These are phyloP conservation scores for Chondrosia reniformis DNA, from an alignment of 37 sponge, comb jelly and placozoan genomes.

Conservation along the genomic window DNA sequence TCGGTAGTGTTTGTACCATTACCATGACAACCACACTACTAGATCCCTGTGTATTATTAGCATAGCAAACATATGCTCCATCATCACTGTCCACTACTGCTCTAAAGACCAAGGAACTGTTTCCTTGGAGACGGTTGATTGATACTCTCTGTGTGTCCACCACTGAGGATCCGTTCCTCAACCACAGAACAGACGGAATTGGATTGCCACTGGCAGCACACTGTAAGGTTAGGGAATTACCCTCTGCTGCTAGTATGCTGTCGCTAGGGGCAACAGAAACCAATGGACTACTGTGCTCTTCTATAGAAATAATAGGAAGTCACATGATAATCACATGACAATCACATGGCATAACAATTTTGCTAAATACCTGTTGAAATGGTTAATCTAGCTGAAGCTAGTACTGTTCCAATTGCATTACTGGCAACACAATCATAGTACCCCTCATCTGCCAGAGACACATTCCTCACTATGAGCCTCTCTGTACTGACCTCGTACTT, in stretches of 20 bases:
- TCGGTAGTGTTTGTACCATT: slow-evolving; percentile 30
- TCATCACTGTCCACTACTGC: slow-evolving; percentile 18
- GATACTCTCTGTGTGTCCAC: background rate
- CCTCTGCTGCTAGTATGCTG: background rate
- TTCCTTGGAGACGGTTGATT: background rate
- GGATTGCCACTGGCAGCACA: slow-evolving; percentile 4
- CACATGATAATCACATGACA: no score
- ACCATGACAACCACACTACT: slow-evolving; percentile 7
- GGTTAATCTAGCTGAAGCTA: slow-evolving; percentile 31
- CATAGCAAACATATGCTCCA: slow-evolving; percentile 53
- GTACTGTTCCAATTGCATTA: slow-evolving; percentile 42
- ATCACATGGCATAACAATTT: background rate
- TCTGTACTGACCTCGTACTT: background rate
- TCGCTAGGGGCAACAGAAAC: background rate
- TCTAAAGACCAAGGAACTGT: slow-evolving; percentile 36
- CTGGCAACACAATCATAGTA: slow-evolving; percentile 39
- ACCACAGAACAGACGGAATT: slow-evolving; percentile 10
- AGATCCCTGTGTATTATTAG: slow-evolving; percentile 30
- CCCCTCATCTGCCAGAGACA: slow-evolving; percentile 42
- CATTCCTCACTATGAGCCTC: slow-evolving; percentile 34
- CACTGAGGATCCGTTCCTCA: background rate
- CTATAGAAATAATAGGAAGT: background rate
- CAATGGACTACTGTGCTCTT: background rate
- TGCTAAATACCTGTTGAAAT: slow-evolving; percentile 37
- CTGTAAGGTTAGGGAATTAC: background rate